phyloP scores from a whole-genome alignment of 2,888 invertebrate genomes.

The Leuctra nigra region DNA sequence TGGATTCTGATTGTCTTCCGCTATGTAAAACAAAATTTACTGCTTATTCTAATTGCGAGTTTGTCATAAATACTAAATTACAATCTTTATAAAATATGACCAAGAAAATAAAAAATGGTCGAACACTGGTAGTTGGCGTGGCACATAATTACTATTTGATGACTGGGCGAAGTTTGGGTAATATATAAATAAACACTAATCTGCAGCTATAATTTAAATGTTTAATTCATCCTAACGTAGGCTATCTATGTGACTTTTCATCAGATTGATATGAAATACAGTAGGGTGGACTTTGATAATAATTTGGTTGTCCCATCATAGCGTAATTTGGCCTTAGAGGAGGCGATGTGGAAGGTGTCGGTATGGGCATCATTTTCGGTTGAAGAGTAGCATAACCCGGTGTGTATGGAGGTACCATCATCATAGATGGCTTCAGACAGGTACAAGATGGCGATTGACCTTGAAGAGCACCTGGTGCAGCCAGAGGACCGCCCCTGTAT shows the following conservation, averaged over 20 bases:
- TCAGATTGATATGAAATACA: conserved; percentile 39
- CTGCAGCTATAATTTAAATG: no score
- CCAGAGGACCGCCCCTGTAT: conserved; percentile 61
- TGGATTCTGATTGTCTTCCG: no score
- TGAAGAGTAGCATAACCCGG: conserved; percentile 49
- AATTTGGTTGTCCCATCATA: conserved; percentile 54
- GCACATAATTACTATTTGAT: no score
- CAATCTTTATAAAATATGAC: no score
- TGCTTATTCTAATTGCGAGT: no score
- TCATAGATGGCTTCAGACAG: conserved; percentile 47
- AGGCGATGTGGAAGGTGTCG: conserved; percentile 26
- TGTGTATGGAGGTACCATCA: conserved; percentile 48
- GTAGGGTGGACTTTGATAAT: conserved; percentile 40
- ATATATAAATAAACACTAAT: no score
- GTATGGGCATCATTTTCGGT: conserved; percentile 35
- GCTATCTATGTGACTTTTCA: conserved; percentile 38
- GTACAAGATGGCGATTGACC: conserved; percentile 42
- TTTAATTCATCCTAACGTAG: no score
- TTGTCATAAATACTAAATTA: no score
- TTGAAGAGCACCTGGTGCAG: conserved; percentile 37
- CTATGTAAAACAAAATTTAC: no score
- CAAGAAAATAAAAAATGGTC: no score
- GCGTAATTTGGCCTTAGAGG: conserved; percentile 52
- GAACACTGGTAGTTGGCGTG: no score
- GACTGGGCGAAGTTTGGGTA: no score